Evolutionary conservation across 2,797 vertebrate species (phyloP).

Genomic region (Poecilia velifera): DNA sequence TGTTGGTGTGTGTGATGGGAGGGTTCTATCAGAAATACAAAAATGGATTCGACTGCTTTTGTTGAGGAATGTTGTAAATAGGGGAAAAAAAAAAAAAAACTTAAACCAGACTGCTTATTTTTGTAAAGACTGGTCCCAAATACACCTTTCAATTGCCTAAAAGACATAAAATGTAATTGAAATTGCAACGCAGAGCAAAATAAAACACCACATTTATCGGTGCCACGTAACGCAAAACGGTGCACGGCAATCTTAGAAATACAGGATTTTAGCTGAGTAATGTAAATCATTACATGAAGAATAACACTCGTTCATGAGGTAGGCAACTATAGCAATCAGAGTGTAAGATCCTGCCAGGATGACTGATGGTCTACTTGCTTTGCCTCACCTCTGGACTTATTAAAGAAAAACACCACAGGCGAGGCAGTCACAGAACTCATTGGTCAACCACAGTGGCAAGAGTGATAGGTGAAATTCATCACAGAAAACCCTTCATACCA

Average conservation of each 20-base stretch:
- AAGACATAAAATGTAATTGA: neutral
- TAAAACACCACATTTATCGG: neutral
- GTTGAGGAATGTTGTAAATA: neutral
- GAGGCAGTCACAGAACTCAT: slow-evolving; percentile 58
- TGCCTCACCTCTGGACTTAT: slow-evolving; percentile 79
- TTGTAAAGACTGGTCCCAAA: neutral
- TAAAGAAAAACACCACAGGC: slow-evolving; percentile 79
- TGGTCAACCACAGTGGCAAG: slow-evolving; percentile 63
- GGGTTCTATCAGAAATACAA: neutral
- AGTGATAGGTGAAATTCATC: slow-evolving; percentile 76
- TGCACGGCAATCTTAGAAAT: slow-evolving; percentile 15
- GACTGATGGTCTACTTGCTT: slow-evolving; percentile 73
- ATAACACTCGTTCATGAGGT: slow-evolving; percentile 24
- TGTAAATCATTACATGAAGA: slow-evolving; percentile 29
- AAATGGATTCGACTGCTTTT: neutral
- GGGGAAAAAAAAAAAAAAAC: neutral
- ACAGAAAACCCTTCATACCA: slow-evolving; percentile 67
- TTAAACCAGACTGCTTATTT: neutral
- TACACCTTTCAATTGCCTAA: neutral
- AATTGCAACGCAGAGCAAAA: neutral
- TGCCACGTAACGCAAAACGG: neutral
- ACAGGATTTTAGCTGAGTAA: slow-evolving; percentile 28
- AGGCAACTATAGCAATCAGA: slow-evolving; percentile 58
- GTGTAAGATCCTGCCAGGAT: slow-evolving; percentile 65
- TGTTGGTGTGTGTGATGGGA: neutral